These are phyloP conservation scores for Druon quercuslanigerum DNA, from an alignment of 1,140 invertebrate species.

Conservation along the genomic window DNA sequence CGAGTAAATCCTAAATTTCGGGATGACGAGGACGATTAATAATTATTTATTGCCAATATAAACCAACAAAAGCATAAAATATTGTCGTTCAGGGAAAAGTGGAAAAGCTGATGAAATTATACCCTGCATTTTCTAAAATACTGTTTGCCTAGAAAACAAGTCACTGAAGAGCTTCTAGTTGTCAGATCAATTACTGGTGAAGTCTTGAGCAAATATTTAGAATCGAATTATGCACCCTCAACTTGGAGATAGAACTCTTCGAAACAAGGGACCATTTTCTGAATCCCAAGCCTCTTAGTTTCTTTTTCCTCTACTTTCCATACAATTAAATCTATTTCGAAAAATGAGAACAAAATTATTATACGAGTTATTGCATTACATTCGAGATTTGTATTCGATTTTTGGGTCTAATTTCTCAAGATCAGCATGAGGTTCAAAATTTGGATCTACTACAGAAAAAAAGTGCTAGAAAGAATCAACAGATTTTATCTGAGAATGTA, in stretches of 20 bases:
- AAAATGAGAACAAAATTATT: not conserved
- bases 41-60: too few species aligned
- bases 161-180: not conserved
- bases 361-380: too few species aligned
- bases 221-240: slow-evolving; percentile 39
- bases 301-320: not conserved
- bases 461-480: too few species aligned
- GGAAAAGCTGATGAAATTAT: too few species aligned
- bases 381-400: too few species aligned
- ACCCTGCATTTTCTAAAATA: not conserved
- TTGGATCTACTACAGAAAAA: too few species aligned
- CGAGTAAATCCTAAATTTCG: too few species aligned
- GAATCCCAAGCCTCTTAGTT: not conserved
- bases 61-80: too few species aligned
- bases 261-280: not conserved
- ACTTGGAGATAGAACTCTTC: not conserved
- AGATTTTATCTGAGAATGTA: not conserved
- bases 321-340: not conserved
- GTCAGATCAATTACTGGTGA: slow-evolving; percentile 35
- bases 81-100: too few species aligned
- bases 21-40: too few species aligned
- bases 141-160: slow-evolving; percentile 2
- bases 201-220: slow-evolving; percentile 45
- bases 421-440: too few species aligned
- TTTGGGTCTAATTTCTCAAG: too few species aligned